phyloP scores from a whole-genome alignment of 2,113 vertebrate species.

The Climacteris rufus region DNA sequence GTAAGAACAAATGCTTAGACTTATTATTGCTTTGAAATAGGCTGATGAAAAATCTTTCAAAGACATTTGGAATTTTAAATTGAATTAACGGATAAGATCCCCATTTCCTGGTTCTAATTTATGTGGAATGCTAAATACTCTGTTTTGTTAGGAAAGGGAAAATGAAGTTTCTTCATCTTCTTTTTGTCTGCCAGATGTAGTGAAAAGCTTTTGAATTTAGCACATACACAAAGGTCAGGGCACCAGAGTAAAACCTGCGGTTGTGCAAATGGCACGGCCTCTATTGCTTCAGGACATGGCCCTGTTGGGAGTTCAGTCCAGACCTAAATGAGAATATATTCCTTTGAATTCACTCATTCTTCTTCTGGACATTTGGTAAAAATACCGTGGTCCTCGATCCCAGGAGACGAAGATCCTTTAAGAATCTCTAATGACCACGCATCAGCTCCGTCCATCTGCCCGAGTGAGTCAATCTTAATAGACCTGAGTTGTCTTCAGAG shows the following conservation, averaged over 20 bases:
- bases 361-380: constrained; percentile 37
- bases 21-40: not conserved
- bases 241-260: not conserved
- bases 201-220: constrained; percentile 42
- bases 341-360: constrained; percentile 49
- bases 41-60: not conserved
- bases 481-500: not conserved
- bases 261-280: constrained; percentile 14
- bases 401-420: constrained; percentile 20
- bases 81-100: constrained; percentile 10
- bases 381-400: not conserved
- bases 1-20: not conserved
- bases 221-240: constrained; percentile 37
- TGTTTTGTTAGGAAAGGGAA: not conserved
- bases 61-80: constrained; percentile 24
- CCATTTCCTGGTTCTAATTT: constrained; percentile 47
- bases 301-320: constrained; percentile 21
- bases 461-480: constrained; percentile 8
- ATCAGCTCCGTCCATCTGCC: constrained; percentile 22
- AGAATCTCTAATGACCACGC: not conserved
- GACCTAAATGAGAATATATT: constrained; percentile 22
- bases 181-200: constrained; percentile 44
- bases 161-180: constrained; percentile 40
- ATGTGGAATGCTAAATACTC: constrained; percentile 41
- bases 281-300: constrained; percentile 52